phyloP scores from a whole-genome alignment of 2,888 invertebrate genomes.

The Pterobdella sp. region DNA sequence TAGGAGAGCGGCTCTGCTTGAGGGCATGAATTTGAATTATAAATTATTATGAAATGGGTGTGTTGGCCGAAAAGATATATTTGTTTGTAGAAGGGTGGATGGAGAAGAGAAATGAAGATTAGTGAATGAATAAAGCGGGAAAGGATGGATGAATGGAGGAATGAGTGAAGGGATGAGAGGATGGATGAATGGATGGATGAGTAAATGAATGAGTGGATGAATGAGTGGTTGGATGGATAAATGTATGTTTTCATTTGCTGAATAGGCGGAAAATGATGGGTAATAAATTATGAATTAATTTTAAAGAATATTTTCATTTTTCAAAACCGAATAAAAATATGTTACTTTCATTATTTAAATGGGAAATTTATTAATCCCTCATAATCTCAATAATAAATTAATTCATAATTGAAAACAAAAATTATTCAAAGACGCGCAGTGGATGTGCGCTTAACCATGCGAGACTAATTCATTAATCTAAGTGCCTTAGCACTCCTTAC shows the following conservation, averaged over 20 bases:
- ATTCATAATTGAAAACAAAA: too few species aligned
- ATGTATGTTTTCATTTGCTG: too few species aligned
- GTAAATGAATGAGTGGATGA: neutral
- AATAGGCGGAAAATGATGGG: too few species aligned
- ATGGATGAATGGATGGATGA: neutral
- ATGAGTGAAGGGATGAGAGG: neutral
- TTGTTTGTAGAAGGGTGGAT: constrained; percentile 9
- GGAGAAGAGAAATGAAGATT: neutral
- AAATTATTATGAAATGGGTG: constrained; percentile 10
- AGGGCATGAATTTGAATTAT: constrained; percentile 9
- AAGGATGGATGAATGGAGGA: neutral
- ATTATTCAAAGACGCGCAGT: too few species aligned
- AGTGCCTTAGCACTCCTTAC: neutral
- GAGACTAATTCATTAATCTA: neutral
- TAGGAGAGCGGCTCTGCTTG: neutral
- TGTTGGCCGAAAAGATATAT: constrained; percentile 9
- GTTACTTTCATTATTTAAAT: too few species aligned
- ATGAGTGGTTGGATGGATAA: neutral
- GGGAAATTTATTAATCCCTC: too few species aligned
- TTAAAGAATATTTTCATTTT: too few species aligned
- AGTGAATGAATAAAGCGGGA: too few species aligned
- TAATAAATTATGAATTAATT: too few species aligned
- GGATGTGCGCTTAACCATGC: too few species aligned
- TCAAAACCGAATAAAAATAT: too few species aligned
- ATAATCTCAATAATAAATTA: too few species aligned